These are phyloP conservation scores for Acleris emargana DNA, from an alignment of 2,888 invertebrate genomes.

Conservation along the genomic window DNA sequence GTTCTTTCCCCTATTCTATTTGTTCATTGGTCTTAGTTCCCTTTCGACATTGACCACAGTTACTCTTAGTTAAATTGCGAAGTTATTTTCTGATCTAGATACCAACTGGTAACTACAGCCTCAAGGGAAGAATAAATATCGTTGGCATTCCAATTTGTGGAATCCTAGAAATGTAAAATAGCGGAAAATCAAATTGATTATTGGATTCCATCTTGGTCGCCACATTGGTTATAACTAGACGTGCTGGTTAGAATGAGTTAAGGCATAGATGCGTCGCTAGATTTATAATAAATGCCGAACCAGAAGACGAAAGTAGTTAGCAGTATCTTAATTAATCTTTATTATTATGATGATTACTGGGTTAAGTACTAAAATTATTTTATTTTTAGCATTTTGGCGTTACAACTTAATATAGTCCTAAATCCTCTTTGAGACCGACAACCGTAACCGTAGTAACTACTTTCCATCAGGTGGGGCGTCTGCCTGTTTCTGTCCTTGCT, in stretches of 20 bases:
- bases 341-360: too few relatives aligned
- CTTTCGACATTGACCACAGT: too few relatives aligned
- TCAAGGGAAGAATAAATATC: conserved; percentile 14
- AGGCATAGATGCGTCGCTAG: conserved; percentile 15
- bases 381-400: too few relatives aligned
- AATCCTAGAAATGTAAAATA: conserved; percentile 20
- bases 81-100: conserved; percentile 1
- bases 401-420: too few relatives aligned
- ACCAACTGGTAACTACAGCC: conserved; percentile 5
- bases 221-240: conserved; percentile 37
- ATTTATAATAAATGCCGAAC: not conserved
- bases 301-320: too few relatives aligned
- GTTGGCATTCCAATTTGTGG: conserved; percentile 19
- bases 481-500: too few relatives aligned
- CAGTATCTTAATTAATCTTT: too few relatives aligned
- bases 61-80: too few relatives aligned
- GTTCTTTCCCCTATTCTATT: not conserved
- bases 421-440: too few relatives aligned
- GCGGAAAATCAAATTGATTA: conserved; percentile 25
- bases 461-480: too few relatives aligned
- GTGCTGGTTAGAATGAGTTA: conserved; percentile 4
- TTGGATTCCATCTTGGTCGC: conserved; percentile 32
- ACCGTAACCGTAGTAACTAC: too few relatives aligned
- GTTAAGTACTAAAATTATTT: too few relatives aligned
- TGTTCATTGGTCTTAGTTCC: not conserved